Percentiles rank a stretch among this genome's conserved stretches.
Evolutionary conservation across 1,140 invertebrate species (phyloP).

Genomic region (Zaprionus davidi): DNA sequence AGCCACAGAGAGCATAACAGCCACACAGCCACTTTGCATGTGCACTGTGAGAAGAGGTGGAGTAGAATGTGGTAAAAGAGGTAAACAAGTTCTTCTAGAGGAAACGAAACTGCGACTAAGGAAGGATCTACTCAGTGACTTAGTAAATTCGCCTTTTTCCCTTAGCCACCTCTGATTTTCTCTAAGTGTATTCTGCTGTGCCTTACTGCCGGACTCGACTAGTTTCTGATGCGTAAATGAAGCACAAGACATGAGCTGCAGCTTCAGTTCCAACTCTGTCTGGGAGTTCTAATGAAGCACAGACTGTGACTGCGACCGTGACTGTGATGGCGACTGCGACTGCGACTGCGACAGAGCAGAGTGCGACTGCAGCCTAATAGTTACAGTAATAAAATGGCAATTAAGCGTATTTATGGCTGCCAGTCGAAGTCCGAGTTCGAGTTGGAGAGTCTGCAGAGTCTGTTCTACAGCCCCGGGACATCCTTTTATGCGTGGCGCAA

Average conservation of each 20-base stretch:
- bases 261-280: not conserved
- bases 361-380: slow-evolving; percentile 57
- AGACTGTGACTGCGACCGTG: slow-evolving; percentile 18
- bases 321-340: slow-evolving; percentile 20
- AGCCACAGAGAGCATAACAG: not conserved
- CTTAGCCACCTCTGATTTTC: not conserved
- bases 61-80: not conserved
- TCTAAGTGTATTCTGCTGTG: not conserved
- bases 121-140: too few relatives aligned
- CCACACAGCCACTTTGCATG: slow-evolving; percentile 40
- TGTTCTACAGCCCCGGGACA: slow-evolving; percentile 57
- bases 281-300: slow-evolving; percentile 60
- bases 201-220: not conserved
- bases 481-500: slow-evolving; percentile 73
- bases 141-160: too few relatives aligned
- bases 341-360: not conserved
- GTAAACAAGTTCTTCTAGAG: not conserved
- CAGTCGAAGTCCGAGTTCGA: slow-evolving; percentile 9
- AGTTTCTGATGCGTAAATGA: slow-evolving; percentile 59
- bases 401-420: slow-evolving; percentile 74
- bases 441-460: not conserved
- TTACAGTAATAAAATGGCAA: slow-evolving; percentile 78
- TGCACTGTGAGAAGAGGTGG: not conserved
- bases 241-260: slow-evolving; percentile 35
- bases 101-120: not conserved